Base-by-base conservation (phyloP, 2,888 invertebrate species). In the Synanthedon andrenaeformis region DNA sequence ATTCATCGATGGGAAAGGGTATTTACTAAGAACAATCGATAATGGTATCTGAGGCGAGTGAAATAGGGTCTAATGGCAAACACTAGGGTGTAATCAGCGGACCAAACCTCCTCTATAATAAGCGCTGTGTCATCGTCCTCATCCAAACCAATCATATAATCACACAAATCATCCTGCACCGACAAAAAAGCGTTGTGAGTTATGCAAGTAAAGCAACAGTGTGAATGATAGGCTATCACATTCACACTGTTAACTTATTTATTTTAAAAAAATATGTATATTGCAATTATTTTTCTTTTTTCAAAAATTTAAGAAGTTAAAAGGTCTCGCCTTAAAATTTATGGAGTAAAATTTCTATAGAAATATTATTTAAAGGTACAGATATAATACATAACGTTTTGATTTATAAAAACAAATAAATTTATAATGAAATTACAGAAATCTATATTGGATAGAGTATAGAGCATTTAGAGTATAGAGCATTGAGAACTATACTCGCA, bases 121-220 rank as follows among this genome's bases (percentile, higher is more conserved):
- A 88, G 85, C 74, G 88, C 87, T 66, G 81, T 80, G 63, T 87
- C 88, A 86, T 88, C 88, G 81, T 86, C 87, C 81, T 86, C 87
- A 82, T 81, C 80, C 85, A 88, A 86, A 82, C 86, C 87, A 86
- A 86, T 83, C 80, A 88, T 84, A 87, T 85, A 88, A 82, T 88
- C 88, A 88, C 85, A 87, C 78, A 88, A 82, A 79, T 85, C 85
- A 82, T 85, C 88, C 88, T 88, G 88, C 70, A 72, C 62, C 78
- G 79, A 83, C 76, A 86, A 84, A 83, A 79, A 81, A 75, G 60
- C 62, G 64, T 52, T 59, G 66, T 78, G 59, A 75, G 66, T 66
- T 55, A 35, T 35, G 35, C 2, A 35, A 35, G 35, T 54, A 52
- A 54, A 13, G 28, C 41, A 51, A 11, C 50, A 53, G 42, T 13